phyloP scores from a whole-genome alignment of 2,888 invertebrate species.

The Actias luna region DNA sequence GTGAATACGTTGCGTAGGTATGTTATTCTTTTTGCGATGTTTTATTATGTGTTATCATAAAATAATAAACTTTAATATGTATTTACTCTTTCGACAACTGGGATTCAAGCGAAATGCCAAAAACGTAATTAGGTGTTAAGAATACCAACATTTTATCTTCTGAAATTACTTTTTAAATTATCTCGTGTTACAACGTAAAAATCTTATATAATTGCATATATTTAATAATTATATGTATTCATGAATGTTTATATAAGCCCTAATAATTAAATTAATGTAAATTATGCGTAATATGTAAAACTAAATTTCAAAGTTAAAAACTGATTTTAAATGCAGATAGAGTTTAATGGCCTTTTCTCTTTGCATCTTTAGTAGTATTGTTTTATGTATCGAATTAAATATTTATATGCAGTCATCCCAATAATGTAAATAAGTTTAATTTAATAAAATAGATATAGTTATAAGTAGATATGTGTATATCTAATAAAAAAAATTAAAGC shows the following conservation, averaged over 20 bases:
- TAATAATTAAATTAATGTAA: not conserved
- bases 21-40: not conserved
- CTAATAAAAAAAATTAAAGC: no score
- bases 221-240: not conserved
- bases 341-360: slow-evolving; percentile 1
- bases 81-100: not conserved
- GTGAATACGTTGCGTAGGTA: not conserved
- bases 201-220: not conserved
- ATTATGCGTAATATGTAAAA: not conserved
- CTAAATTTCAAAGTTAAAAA: slow-evolving; percentile 1
- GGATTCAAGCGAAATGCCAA: not conserved
- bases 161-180: not conserved
- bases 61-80: not conserved
- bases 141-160: not conserved
- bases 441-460: not conserved
- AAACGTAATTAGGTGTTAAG: not conserved
- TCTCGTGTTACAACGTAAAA: not conserved
- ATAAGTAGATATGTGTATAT: not conserved
- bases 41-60: not conserved
- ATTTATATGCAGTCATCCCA: not conserved
- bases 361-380: not conserved
- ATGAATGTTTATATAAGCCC: not conserved
- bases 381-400: not conserved
- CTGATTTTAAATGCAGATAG: not conserved
- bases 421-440: not conserved